Conservation (phyloP, 2,888 invertebrate species). For the Aphodius granarius region DNA sequence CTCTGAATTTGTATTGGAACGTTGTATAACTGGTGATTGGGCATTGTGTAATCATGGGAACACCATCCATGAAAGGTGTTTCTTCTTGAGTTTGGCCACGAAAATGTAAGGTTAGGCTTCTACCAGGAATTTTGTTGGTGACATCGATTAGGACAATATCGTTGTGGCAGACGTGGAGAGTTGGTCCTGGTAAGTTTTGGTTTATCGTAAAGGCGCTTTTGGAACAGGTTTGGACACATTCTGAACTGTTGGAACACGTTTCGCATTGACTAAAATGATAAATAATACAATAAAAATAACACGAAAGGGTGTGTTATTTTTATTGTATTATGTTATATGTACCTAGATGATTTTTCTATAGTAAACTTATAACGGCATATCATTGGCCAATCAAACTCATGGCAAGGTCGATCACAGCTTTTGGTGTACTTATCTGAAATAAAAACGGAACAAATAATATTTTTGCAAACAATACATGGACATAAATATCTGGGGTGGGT, state of each 20-base stretch:
- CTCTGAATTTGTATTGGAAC: constrained; percentile 73
- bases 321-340: constrained; percentile 43
- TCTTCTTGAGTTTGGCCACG: constrained; percentile 69
- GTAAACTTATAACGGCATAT: constrained; percentile 76
- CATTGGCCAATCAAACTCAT: constrained; percentile 77
- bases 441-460: constrained; percentile 3
- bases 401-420: constrained; percentile 76
- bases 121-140: constrained; percentile 67
- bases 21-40: constrained; percentile 69
- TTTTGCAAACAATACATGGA: too few species aligned
- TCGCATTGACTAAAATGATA: constrained; percentile 1
- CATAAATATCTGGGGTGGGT: too few species aligned
- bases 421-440: constrained; percentile 72
- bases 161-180: constrained; percentile 68
- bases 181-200: constrained; percentile 65
- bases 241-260: constrained; percentile 2
- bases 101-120: constrained; percentile 76
- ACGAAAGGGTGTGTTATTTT: background rate
- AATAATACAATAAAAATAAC: background rate
- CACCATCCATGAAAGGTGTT: constrained; percentile 77
- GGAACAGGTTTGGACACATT: constrained; percentile 4
- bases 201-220: constrained; percentile 66
- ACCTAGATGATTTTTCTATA: constrained; percentile 69
- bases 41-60: constrained; percentile 76
- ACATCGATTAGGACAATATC: constrained; percentile 76